phyloP scores from a whole-genome alignment of 92 coral and sea anemone species.

The Blastomussa wellsi region DNA sequence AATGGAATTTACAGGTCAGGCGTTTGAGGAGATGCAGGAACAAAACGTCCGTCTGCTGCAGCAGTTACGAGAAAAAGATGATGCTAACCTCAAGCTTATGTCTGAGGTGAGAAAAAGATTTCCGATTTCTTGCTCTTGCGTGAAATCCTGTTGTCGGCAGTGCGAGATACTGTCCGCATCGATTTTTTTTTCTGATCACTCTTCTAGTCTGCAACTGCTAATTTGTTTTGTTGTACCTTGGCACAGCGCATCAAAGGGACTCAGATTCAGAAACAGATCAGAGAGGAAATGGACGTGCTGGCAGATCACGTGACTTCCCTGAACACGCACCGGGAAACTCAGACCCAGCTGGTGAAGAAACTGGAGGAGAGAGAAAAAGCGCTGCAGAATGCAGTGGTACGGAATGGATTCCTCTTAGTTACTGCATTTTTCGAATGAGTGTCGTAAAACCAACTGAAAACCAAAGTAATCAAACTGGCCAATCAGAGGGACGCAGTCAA shows the following conservation, averaged over 20 bases:
- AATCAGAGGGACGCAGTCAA: too few species aligned
- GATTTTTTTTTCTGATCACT: not conserved
- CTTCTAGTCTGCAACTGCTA: not conserved
- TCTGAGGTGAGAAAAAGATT: slow-evolving; percentile 70
- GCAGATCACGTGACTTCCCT: slow-evolving; percentile 96
- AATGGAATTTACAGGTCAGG: slow-evolving; percentile 98
- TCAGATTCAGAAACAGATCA: slow-evolving; percentile 95
- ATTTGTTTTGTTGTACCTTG: not conserved
- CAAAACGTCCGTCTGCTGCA: slow-evolving; percentile 89
- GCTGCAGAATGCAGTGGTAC: slow-evolving; percentile 86
- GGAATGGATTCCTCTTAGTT: not conserved
- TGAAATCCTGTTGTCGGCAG: not conserved
- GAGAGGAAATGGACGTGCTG: slow-evolving; percentile 94
- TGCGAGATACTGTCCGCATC: not conserved
- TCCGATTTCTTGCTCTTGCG: too few species aligned
- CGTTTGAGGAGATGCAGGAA: slow-evolving; percentile 97
- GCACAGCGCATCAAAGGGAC: slow-evolving; percentile 91
- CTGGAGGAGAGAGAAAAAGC: slow-evolving; percentile 90
- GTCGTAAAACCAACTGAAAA: too few species aligned
- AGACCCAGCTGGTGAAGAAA: slow-evolving; percentile 86
- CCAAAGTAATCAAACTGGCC: too few species aligned
- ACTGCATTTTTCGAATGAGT: too few species aligned
- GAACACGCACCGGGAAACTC: slow-evolving; percentile 88
- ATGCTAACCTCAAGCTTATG: slow-evolving; percentile 92
- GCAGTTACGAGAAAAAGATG: slow-evolving; percentile 93